phyloP scores from a whole-genome alignment of 2,888 invertebrate genomes.

The Tetragonisca angustula region DNA sequence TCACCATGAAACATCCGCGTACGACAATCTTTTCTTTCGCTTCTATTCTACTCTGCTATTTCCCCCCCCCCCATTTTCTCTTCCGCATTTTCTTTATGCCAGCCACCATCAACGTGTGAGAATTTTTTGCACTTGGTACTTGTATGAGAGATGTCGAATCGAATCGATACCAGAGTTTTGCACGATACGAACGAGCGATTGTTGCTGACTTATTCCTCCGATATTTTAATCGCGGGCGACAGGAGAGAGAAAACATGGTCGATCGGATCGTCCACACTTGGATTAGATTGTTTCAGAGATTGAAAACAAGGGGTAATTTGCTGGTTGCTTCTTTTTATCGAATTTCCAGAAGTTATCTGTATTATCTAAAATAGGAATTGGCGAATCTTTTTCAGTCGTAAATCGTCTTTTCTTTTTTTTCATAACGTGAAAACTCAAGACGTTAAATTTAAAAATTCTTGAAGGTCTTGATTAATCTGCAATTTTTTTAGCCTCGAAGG shows the following conservation, averaged over 20 bases:
- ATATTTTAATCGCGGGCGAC: neutral
- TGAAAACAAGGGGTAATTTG: neutral
- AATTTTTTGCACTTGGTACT: neutral
- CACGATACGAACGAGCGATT: neutral
- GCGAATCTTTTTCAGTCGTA: neutral
- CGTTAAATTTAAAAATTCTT: too few relatives aligned
- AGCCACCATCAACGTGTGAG: too few relatives aligned
- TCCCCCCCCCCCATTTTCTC: neutral
- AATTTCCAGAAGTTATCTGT: neutral
- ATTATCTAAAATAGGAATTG: neutral
- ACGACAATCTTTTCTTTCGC: neutral
- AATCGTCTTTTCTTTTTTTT: too few relatives aligned
- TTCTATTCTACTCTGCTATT: neutral
- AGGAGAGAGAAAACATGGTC: neutral
- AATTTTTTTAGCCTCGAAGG: too few relatives aligned
- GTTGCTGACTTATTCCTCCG: neutral
- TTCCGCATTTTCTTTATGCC: neutral
- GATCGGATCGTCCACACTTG: neutral
- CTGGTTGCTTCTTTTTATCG: too few relatives aligned
- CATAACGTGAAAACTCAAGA: too few relatives aligned
- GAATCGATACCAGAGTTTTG: neutral
- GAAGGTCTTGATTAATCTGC: too few relatives aligned
- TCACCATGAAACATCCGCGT: constrained; percentile 6
- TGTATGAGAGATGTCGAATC: neutral
- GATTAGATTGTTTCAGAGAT: neutral